Evolutionary conservation across 2,113 vertebrate species (phyloP).

Genomic region (Dromiciops gliroides): DNA sequence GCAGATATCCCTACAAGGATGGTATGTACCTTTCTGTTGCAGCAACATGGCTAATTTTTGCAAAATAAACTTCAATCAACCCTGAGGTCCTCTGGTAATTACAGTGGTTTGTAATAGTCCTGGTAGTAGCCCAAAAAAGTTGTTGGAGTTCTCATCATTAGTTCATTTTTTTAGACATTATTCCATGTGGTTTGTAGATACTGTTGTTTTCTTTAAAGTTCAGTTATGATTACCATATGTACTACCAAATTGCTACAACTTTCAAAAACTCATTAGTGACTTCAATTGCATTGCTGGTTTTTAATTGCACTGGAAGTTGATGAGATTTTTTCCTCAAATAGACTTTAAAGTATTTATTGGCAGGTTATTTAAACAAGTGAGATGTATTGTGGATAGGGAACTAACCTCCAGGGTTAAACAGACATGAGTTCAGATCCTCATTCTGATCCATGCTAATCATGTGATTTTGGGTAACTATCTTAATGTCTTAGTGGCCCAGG

Average conservation of each 20-base stretch:
- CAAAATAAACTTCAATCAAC: slow-evolving; percentile 49
- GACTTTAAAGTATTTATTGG: not conserved
- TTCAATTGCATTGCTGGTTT: not conserved
- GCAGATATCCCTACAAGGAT: slow-evolving; percentile 6
- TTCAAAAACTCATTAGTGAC: not conserved
- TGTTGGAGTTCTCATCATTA: not conserved
- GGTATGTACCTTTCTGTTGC: not conserved
- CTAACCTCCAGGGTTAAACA: not conserved
- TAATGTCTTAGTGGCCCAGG: not conserved
- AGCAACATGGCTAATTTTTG: slow-evolving; percentile 20
- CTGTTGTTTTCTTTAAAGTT: slow-evolving; percentile 28
- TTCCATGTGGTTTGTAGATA: not conserved
- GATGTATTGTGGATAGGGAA: not conserved
- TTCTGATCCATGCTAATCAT: not conserved
- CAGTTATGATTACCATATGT: not conserved
- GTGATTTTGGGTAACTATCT: not conserved
- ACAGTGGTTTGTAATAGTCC: slow-evolving; percentile 19
- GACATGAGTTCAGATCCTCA: not conserved
- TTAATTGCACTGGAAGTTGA: not conserved
- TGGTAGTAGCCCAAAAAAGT: slow-evolving; percentile 15
- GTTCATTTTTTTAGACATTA: slow-evolving; percentile 7
- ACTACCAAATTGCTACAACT: not conserved
- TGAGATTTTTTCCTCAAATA: not conserved
- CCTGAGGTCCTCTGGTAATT: slow-evolving; percentile 37
- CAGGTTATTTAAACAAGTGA: not conserved